Conservation (phyloP, 2,113 vertebrate species). For the Xiphorhynchus elegans region DNA sequence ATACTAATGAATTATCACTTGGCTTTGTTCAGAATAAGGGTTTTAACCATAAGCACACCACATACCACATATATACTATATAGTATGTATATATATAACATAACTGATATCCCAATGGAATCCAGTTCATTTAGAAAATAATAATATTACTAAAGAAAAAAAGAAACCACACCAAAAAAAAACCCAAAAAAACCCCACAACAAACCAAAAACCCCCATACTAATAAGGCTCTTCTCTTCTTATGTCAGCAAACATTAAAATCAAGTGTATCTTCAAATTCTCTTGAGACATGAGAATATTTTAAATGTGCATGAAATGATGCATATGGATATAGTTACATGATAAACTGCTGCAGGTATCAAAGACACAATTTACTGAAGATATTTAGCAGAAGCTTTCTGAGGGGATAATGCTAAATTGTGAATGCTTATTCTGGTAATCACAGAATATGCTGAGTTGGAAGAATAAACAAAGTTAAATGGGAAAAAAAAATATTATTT, state of each 20-base stretch:
- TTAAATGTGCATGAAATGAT: not conserved
- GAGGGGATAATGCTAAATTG: accelerated
- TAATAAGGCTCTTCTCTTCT: not conserved
- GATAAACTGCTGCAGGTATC: not conserved
- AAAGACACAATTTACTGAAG: not conserved
- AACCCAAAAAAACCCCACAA: not conserved
- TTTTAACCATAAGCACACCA: not conserved
- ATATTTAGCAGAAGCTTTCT: not conserved
- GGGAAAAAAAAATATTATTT: not conserved
- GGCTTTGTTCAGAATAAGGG: not conserved
- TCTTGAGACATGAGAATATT: not conserved
- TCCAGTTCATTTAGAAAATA: not conserved
- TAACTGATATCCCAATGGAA: not conserved
- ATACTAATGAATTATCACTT: not conserved
- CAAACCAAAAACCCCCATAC: not conserved
- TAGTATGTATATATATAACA: not conserved
- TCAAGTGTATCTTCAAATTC: not conserved
- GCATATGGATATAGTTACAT: not conserved
- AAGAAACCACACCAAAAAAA: too few species aligned
- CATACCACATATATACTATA: not conserved
- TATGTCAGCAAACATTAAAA: not conserved
- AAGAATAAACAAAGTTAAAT: not conserved
- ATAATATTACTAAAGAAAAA: not conserved
- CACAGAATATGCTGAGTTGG: not conserved
- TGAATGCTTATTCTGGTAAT: not conserved